These are phyloP conservation scores for Trinorchestia longiramus DNA, from an alignment of 1,140 invertebrate species.

Conservation along the genomic window DNA sequence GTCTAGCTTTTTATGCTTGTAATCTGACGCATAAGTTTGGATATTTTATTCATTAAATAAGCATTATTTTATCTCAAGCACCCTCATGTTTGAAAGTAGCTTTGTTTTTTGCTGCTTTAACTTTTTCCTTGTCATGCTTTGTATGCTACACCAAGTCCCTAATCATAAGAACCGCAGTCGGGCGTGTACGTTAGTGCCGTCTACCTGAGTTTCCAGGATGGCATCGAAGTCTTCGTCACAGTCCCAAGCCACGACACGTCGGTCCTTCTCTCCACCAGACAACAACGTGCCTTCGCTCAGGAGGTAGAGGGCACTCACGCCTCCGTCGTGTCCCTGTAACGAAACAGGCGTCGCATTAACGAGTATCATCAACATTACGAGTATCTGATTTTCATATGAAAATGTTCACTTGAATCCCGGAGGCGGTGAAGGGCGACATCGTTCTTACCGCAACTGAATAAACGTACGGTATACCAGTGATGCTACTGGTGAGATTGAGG, in stretches of 20 bases:
- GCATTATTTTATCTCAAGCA: neutral
- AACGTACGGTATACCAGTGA: no score
- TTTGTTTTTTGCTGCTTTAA: neutral
- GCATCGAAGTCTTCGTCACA: slow-evolving; percentile 89
- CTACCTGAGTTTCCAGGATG: slow-evolving; percentile 88
- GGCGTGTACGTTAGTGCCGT: neutral
- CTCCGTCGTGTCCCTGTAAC: slow-evolving; percentile 82
- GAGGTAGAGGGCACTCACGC: slow-evolving; percentile 87
- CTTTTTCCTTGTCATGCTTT: neutral
- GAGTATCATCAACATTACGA: no score
- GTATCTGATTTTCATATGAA: no score
- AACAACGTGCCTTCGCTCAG: slow-evolving; percentile 88
- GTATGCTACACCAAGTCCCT: neutral
- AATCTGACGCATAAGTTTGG: neutral
- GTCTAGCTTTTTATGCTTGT: neutral
- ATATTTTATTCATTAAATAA: neutral
- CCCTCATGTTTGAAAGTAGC: neutral
- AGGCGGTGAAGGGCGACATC: no score
- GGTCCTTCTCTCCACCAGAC: slow-evolving; percentile 89
- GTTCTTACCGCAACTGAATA: no score
- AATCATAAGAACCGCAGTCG: neutral
- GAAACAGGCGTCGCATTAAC: neutral
- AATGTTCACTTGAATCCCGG: no score
- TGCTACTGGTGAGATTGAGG: no score
- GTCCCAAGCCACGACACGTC: slow-evolving; percentile 92